A percentile compares a stretch with the other conserved stretches of the same genome.
Evolutionary conservation across 2,888 invertebrate genomes (phyloP).

Genomic region (Merodon equestris): DNA sequence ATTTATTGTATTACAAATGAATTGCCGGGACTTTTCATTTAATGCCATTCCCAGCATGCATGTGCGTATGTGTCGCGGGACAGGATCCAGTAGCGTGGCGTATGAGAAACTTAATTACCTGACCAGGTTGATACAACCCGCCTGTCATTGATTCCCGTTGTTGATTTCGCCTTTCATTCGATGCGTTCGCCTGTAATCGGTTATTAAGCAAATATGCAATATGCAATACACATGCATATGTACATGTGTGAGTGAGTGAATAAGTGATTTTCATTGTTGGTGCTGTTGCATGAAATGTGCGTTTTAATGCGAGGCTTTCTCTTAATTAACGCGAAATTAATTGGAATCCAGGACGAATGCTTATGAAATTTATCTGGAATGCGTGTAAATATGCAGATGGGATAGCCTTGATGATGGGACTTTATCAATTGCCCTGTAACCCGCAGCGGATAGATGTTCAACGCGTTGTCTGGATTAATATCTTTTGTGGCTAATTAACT

Average conservation of each 20-base stretch:
- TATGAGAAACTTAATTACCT: no score
- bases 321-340: slow-evolving; percentile 46
- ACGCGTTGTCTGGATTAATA: no score
- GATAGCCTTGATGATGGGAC: not conserved
- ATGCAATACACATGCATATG: not conserved
- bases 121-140: not conserved
- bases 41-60: slow-evolving; percentile 3
- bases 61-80: no score
- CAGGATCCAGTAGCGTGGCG: no score
- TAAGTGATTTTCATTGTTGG: no score
- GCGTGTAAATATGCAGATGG: not conserved
- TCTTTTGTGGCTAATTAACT: no score
- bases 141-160: slow-evolving; percentile 35
- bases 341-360: slow-evolving; percentile 35
- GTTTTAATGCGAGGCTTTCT: slow-evolving; percentile 39
- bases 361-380: slow-evolving; percentile 5
- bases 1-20: slow-evolving; percentile 40
- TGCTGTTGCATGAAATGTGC: no score
- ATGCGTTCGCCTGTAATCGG: slow-evolving; percentile 21
- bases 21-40: slow-evolving; percentile 40
- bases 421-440: no score
- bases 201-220: slow-evolving; percentile 1
- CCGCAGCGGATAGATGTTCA: not conserved
- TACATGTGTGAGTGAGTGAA: not conserved
- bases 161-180: slow-evolving; percentile 24